Conservation (phyloP, 2,888 invertebrate genomes). For the Liposcelis brunnea region DNA sequence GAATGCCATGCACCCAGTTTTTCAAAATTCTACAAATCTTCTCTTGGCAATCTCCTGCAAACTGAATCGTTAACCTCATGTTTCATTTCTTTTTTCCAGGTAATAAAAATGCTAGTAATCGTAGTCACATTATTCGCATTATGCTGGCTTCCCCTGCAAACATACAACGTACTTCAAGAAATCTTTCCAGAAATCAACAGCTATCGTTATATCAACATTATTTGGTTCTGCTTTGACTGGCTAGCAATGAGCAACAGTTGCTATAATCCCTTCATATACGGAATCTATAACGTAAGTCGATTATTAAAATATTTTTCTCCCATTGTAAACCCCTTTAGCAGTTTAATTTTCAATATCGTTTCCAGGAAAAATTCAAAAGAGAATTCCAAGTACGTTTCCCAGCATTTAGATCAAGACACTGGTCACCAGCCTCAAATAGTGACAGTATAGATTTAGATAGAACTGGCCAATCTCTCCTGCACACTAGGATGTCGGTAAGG, state of each 20-base stretch:
- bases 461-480: slow-evolving; percentile 24
- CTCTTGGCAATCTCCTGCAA: too few relatives aligned
- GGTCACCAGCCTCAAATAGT: slow-evolving; percentile 12
- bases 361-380: slow-evolving; percentile 21
- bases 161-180: slow-evolving; percentile 52
- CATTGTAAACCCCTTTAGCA: not conserved
- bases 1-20: too few relatives aligned
- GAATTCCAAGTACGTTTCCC: slow-evolving; percentile 19
- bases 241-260: slow-evolving; percentile 80
- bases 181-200: slow-evolving; percentile 51
- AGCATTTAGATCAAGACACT: slow-evolving; percentile 13
- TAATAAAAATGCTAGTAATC: slow-evolving; percentile 75
- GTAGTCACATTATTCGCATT: slow-evolving; percentile 66
- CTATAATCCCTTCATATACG: slow-evolving; percentile 80
- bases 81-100: slow-evolving; percentile 32
- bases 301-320: not conserved
- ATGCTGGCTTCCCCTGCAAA: slow-evolving; percentile 69
- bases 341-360: slow-evolving; percentile 7
- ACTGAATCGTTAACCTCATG: not conserved
- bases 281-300: slow-evolving; percentile 68
- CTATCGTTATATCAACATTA: slow-evolving; percentile 64
- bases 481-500: slow-evolving; percentile 23
- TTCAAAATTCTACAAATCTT: too few relatives aligned
- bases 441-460: slow-evolving; percentile 8
- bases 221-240: slow-evolving; percentile 78